These are phyloP conservation scores for Cybosia mesomella DNA, from an alignment of 2,888 invertebrate genomes.

Conservation along the genomic window DNA sequence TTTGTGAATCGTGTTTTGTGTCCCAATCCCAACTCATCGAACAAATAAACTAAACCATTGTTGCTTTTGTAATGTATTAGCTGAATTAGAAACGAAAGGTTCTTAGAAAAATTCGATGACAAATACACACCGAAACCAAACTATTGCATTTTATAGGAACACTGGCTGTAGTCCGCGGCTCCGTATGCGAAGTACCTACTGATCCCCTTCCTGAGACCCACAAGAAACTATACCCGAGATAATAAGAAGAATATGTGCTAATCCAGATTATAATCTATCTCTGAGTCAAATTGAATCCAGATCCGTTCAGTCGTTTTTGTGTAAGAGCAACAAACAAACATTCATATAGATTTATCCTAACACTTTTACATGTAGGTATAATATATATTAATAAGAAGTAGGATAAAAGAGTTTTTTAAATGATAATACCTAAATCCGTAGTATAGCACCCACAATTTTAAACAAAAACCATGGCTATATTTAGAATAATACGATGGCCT, in stretches of 20 bases:
- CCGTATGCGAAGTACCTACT: background rate
- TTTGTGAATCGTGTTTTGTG: background rate
- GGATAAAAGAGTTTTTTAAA: background rate
- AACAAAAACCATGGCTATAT: slow-evolving; percentile 43
- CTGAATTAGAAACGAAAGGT: background rate
- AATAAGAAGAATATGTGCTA: background rate
- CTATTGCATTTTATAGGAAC: background rate
- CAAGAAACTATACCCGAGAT: background rate
- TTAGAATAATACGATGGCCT: slow-evolving; percentile 67
- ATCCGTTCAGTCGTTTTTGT: too few species aligned
- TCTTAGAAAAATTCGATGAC: background rate
- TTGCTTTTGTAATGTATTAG: background rate
- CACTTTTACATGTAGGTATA: too few species aligned
- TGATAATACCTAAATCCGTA: background rate
- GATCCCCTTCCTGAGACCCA: background rate
- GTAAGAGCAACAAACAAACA: background rate
- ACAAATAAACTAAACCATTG: background rate
- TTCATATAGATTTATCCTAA: background rate
- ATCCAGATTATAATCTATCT: too few species aligned
- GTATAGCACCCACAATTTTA: slow-evolving; percentile 21
- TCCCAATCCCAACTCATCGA: background rate
- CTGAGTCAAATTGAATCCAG: too few species aligned
- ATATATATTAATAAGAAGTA: background rate
- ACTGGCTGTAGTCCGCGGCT: background rate
- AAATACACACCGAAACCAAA: background rate